phyloP scores from a whole-genome alignment of 2,888 invertebrate genomes.

The Tetramorium bicarinatum region DNA sequence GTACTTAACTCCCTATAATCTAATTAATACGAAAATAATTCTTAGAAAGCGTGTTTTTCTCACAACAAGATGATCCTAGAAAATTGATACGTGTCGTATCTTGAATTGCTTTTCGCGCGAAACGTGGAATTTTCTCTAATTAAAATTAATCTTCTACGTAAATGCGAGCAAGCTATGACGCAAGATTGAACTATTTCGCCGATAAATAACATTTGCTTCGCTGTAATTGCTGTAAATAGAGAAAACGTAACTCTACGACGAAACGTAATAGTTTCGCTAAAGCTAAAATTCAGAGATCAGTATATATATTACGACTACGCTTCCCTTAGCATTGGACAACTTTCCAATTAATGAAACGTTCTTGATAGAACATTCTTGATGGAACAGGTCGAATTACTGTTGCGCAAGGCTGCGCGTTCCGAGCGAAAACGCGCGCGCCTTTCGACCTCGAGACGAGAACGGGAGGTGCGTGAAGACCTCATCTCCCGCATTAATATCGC shows the following conservation, averaged over 20 bases:
- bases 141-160: background rate
- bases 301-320: conserved; percentile 41
- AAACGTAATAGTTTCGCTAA: conserved; percentile 24
- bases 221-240: conserved; percentile 13
- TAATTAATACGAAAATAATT: conserved; percentile 15
- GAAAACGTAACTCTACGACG: conserved; percentile 26
- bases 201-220: conserved; percentile 33
- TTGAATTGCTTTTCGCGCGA: background rate
- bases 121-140: background rate
- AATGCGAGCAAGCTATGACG: background rate
- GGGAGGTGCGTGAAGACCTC: conserved; percentile 29
- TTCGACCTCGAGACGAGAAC: conserved; percentile 41
- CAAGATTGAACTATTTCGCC: conserved; percentile 17
- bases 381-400: conserved; percentile 68
- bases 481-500: conserved; percentile 46
- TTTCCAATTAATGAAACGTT: conserved; percentile 77
- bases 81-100: background rate
- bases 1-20: conserved; percentile 5
- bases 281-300: conserved; percentile 18
- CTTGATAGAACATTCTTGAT: conserved; percentile 61
- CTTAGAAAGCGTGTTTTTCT: background rate
- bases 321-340: conserved; percentile 66
- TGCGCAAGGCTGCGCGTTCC: conserved; percentile 53
- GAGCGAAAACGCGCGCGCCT: conserved; percentile 18
- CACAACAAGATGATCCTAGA: background rate